Conservation (phyloP, 2,888 invertebrate species). For the Eupithecia centaureata region DNA sequence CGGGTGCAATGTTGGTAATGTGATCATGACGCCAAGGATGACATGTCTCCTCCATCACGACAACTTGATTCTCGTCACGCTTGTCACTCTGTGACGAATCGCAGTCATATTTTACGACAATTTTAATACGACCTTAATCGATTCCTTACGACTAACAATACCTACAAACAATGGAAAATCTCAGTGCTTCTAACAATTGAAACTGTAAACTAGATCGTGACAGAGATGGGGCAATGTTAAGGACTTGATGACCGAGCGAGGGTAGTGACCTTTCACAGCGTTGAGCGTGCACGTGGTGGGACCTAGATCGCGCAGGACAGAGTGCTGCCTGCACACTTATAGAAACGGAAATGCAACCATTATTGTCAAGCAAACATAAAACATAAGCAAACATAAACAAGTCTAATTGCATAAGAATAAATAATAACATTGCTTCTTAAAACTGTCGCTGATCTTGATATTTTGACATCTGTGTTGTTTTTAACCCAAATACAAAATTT, state of each 20-base stretch:
- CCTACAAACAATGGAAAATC: conserved; percentile 43
- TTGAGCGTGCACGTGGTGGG: conserved; percentile 62
- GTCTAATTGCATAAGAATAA: conserved; percentile 5
- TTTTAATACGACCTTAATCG: conserved; percentile 61
- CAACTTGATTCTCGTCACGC: conserved; percentile 48
- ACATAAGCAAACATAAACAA: no score
- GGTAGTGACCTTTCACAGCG: conserved; percentile 73
- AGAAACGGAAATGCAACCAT: conserved; percentile 21
- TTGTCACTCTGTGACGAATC: conserved; percentile 57
- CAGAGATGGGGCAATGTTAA: conserved; percentile 59
- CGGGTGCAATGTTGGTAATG: conserved; percentile 52
- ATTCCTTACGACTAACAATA: conserved; percentile 47
- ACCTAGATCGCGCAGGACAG: conserved; percentile 55
- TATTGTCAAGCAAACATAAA: conserved; percentile 11
- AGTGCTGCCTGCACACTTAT: conserved; percentile 24
- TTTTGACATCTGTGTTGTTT: not conserved
- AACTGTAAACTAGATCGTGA: conserved; percentile 79
- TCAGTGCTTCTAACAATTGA: conserved; percentile 64
- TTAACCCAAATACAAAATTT: not conserved
- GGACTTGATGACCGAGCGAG: conserved; percentile 74
- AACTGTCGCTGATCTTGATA: not conserved
- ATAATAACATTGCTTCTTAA: no score
- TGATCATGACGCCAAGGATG: conserved; percentile 51
- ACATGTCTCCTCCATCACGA: conserved; percentile 55
- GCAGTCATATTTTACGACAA: conserved; percentile 51